These are phyloP conservation scores for Propithecus deckenii DNA, from an alignment of 2,797 vertebrate genomes.

Conservation along the genomic window DNA sequence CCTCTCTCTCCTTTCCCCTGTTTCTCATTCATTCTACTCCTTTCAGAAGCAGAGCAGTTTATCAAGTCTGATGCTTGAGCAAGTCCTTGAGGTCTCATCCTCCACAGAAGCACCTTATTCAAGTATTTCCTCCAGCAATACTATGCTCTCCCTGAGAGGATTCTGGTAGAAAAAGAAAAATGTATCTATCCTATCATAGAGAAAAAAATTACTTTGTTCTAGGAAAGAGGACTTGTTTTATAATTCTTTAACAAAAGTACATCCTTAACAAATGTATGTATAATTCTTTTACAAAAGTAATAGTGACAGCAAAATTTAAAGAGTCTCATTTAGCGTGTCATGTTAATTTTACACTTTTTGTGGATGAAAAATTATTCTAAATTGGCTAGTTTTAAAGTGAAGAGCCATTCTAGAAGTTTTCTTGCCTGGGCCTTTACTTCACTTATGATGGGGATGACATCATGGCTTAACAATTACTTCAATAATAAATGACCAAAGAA, in stretches of 20 bases:
- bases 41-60: neutral
- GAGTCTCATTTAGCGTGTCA: neutral
- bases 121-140: constrained; percentile 2
- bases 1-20: neutral
- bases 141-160: neutral
- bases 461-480: constrained; percentile 3
- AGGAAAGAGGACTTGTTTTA: neutral
- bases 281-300: constrained; percentile 18
- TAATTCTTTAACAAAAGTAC: constrained; percentile 11
- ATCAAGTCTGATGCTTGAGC: neutral
- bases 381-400: neutral
- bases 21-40: neutral
- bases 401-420: neutral
- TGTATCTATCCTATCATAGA: neutral
- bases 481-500: neutral
- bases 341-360: neutral
- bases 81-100: neutral
- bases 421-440: neutral
- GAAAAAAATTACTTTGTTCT: neutral
- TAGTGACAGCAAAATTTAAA: neutral
- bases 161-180: neutral
- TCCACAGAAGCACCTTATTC: neutral
- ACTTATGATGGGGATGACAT: neutral
- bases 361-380: neutral
- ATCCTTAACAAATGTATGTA: too few species aligned